phyloP scores from a whole-genome alignment of 2,113 vertebrate species.

The Vombatus ursinus region DNA sequence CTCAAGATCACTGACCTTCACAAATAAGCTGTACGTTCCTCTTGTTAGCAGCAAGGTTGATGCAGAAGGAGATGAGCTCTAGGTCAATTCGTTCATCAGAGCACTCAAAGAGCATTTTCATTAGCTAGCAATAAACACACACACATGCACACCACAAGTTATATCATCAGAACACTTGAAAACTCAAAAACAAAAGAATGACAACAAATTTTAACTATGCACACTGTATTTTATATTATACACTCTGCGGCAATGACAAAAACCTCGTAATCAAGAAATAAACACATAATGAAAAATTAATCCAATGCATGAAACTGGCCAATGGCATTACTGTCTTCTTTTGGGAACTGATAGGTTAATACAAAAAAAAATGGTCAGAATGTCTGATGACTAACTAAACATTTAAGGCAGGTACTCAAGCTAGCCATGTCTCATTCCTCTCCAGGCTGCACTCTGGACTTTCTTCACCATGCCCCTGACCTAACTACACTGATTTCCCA shows the following conservation, averaged over 20 bases:
- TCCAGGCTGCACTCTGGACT: background rate
- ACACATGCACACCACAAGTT: background rate
- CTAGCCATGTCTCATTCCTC: background rate
- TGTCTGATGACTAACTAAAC: constrained; percentile 4
- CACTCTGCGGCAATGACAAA: background rate
- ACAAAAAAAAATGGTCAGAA: background rate
- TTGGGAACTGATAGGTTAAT: background rate
- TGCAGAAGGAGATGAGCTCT: constrained; percentile 96
- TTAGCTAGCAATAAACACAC: constrained; percentile 86
- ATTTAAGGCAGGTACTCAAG: background rate
- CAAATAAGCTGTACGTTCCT: constrained; percentile 95
- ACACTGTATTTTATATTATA: background rate
- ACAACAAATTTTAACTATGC: background rate
- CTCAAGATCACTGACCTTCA: constrained; percentile 87
- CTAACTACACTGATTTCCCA: background rate
- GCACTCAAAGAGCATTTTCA: constrained; percentile 94
- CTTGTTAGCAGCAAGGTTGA: constrained; percentile 98
- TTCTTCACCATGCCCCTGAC: background rate
- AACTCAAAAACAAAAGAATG: background rate
- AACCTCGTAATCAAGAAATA: background rate
- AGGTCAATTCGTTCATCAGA: constrained; percentile 90
- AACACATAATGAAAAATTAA: background rate
- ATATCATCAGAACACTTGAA: background rate
- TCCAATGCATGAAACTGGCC: background rate
- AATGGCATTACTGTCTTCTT: background rate